These are phyloP conservation scores for Tetramorium alpestre DNA, from an alignment of 1,140 invertebrate genomes.

Conservation along the genomic window DNA sequence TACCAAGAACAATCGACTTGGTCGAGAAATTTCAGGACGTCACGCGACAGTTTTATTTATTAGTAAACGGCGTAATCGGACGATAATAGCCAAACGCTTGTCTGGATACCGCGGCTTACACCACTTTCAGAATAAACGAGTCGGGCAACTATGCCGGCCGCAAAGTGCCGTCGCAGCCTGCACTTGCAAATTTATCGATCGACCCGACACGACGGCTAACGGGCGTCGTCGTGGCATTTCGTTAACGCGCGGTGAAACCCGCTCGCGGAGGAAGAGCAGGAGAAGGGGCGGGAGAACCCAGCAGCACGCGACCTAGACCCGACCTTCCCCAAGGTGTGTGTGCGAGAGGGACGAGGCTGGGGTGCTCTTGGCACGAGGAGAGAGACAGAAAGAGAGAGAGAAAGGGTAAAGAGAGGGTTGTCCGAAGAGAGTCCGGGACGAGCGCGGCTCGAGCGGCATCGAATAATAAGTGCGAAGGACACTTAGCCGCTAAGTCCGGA, in stretches of 20 bases:
- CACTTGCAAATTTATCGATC: conserved; percentile 59
- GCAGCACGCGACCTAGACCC: conserved; percentile 73
- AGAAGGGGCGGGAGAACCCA: background rate
- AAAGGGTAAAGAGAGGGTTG: background rate
- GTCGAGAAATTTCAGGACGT: background rate
- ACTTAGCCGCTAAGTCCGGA: background rate
- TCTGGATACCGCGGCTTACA: background rate
- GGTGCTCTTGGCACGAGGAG: background rate
- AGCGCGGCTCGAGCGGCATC: background rate
- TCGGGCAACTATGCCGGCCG: conserved; percentile 19
- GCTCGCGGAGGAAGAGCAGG: background rate
- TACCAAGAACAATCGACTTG: background rate
- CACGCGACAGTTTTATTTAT: conserved; percentile 10
- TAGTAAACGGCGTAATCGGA: background rate
- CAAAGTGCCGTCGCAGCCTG: conserved; percentile 41
- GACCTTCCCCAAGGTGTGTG: conserved; percentile 69
- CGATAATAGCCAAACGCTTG: background rate
- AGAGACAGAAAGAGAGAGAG: background rate
- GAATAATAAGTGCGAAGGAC: conserved; percentile 33
- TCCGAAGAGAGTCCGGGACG: background rate
- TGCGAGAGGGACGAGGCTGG: conserved; percentile 24
- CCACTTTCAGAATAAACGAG: conserved; percentile 18
- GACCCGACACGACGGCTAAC: background rate
- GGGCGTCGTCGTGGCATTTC: conserved; percentile 58
- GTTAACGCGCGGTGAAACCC: conserved; percentile 59